A percentile compares a stretch with the other conserved stretches of the same genome.
Evolutionary conservation across 53 echinoderm and acorn worm species (phyloP).

Genomic region (Henricia sp.): DNA sequence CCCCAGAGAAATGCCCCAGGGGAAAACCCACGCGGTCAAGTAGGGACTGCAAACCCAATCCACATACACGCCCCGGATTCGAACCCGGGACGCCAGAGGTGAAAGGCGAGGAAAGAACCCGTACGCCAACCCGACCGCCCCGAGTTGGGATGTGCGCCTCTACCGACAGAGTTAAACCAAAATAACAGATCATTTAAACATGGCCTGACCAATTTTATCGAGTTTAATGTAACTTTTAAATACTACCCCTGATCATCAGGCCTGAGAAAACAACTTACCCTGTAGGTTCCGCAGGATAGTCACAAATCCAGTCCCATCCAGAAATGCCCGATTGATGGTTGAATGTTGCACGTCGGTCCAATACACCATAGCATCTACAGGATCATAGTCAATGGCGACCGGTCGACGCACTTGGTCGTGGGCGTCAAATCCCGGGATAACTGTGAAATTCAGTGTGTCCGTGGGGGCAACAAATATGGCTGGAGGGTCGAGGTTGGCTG

Average conservation of each 20-base stretch:
- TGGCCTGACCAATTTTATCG: too few species aligned
- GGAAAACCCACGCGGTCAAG: too few species aligned
- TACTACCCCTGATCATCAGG: neutral
- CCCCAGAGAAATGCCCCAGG: too few species aligned
- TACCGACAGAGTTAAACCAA: too few species aligned
- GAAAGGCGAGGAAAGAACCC: too few species aligned
- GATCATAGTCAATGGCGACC: slow-evolving; percentile 57
- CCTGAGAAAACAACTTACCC: neutral
- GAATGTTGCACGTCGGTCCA: slow-evolving; percentile 34
- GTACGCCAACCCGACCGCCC: too few species aligned
- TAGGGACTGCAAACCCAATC: too few species aligned
- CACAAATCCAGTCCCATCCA: slow-evolving; percentile 44
- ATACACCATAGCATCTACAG: slow-evolving; percentile 12
- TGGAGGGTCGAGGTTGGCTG: neutral
- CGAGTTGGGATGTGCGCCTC: too few species aligned
- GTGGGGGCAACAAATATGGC: slow-evolving; percentile 27
- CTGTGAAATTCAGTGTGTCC: slow-evolving; percentile 48
- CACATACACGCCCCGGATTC: too few species aligned
- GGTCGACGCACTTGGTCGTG: neutral
- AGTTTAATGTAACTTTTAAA: too few species aligned
- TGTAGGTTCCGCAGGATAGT: neutral
- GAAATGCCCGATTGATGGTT: slow-evolving; percentile 15
- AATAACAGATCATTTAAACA: too few species aligned
- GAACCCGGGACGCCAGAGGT: too few species aligned
- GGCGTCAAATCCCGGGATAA: slow-evolving; percentile 7